A percentile compares a stretch with the other conserved stretches of the same genome.
Conservation (phyloP, 2,888 invertebrate genomes). For the Stramonita haemastoma region DNA sequence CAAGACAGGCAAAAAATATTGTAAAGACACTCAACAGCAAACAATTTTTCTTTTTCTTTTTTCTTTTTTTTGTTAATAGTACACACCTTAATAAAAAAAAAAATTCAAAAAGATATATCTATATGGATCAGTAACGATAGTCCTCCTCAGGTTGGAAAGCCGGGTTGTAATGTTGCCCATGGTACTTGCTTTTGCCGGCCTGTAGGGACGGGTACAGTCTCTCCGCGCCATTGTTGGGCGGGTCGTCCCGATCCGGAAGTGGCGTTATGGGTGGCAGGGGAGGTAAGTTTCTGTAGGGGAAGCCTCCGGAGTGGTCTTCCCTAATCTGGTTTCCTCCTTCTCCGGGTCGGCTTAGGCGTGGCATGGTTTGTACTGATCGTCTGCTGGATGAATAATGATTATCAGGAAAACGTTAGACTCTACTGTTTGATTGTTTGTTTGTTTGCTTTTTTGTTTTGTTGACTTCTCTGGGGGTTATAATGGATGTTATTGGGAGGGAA, state of each 20-base stretch:
- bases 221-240: not conserved
- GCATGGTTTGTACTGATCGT: not conserved
- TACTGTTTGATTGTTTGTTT: not conserved
- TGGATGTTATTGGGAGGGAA: too few relatives aligned
- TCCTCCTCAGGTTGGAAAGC: not conserved
- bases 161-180: not conserved
- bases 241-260: not conserved
- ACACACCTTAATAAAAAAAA: too few relatives aligned
- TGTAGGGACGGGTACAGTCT: not conserved
- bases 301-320: conserved; percentile 32
- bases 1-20: too few relatives aligned
- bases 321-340: not conserved
- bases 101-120: too few relatives aligned
- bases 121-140: not conserved
- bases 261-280: conserved; percentile 32
- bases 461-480: too few relatives aligned
- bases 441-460: too few relatives aligned
- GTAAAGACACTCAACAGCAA: too few relatives aligned
- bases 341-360: conserved; percentile 7
- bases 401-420: too few relatives aligned
- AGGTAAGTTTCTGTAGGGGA: conserved; percentile 39
- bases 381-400: not conserved
- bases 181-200: too few relatives aligned
- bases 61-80: too few relatives aligned
- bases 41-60: too few relatives aligned